Evolutionary conservation across 2,888 invertebrate genomes (phyloP).

Genomic region (Zaprionus bogoriensis): DNA sequence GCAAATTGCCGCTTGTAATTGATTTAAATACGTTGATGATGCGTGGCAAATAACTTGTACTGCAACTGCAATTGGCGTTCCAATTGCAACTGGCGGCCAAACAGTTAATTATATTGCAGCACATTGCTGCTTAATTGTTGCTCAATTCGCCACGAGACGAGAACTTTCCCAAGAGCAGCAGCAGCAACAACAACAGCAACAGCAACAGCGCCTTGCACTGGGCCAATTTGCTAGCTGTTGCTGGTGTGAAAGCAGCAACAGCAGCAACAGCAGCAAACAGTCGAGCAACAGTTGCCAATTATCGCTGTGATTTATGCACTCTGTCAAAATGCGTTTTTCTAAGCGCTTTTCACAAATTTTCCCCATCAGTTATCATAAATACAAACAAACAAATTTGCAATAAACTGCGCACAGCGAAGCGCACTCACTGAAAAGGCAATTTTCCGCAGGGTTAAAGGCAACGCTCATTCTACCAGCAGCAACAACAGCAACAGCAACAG

Average conservation of each 20-base stretch:
- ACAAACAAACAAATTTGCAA: constrained; percentile 71
- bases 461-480: constrained; percentile 35
- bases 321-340: constrained; percentile 70
- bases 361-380: constrained; percentile 70
- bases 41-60: constrained; percentile 77
- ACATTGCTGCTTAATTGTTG: constrained; percentile 51
- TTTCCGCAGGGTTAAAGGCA: constrained; percentile 67
- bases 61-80: neutral
- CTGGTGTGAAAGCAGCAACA: constrained; percentile 53
- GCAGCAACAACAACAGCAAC: no score
- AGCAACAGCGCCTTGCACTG: neutral
- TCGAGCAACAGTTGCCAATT: constrained; percentile 70
- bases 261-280: no score
- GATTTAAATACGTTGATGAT: constrained; percentile 80
- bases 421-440: constrained; percentile 69
- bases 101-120: constrained; percentile 42
- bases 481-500: constrained; percentile 20
- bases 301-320: constrained; percentile 67
- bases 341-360: constrained; percentile 71
- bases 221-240: neutral
- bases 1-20: constrained; percentile 80
- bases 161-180: constrained; percentile 50
- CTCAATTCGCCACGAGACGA: constrained; percentile 30
- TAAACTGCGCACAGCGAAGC: constrained; percentile 73
- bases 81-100: constrained; percentile 1